A percentile compares a stretch with the other conserved stretches of the same genome.
Evolutionary conservation across 2,797 vertebrate species (phyloP).

Genomic region (Enteromius thamalakanensis): DNA sequence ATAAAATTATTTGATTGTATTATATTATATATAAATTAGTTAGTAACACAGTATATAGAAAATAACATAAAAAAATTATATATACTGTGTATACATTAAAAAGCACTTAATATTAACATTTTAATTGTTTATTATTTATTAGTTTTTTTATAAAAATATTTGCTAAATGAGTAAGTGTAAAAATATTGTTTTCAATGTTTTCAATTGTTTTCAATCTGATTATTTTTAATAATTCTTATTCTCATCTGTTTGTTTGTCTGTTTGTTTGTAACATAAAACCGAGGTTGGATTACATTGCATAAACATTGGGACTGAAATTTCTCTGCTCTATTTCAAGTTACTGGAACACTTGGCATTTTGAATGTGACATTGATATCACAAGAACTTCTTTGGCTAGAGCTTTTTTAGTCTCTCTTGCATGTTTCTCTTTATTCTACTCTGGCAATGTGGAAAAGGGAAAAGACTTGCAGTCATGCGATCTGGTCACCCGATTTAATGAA

Average conservation of each 20-base stretch:
- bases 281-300: neutral
- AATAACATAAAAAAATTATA: neutral
- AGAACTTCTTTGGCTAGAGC: neutral
- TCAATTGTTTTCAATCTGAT: neutral
- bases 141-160: too few relatives aligned
- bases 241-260: neutral
- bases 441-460: neutral
- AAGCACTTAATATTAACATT: neutral
- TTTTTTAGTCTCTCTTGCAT: neutral
- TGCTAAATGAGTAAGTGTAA: neutral
- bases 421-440: slow-evolving; percentile 9
- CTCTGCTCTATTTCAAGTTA: neutral
- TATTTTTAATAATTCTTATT: neutral
- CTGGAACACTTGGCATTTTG: neutral
- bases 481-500: slow-evolving; percentile 14
- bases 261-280: neutral
- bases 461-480: neutral
- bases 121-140: neutral
- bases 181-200: neutral
- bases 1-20: neutral
- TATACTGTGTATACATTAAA: neutral
- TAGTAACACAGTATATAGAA: neutral
- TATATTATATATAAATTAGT: neutral
- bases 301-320: neutral
- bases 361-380: neutral